These are phyloP conservation scores for Papilio demoleus DNA, from an alignment of 2,888 invertebrate genomes.

Conservation along the genomic window DNA sequence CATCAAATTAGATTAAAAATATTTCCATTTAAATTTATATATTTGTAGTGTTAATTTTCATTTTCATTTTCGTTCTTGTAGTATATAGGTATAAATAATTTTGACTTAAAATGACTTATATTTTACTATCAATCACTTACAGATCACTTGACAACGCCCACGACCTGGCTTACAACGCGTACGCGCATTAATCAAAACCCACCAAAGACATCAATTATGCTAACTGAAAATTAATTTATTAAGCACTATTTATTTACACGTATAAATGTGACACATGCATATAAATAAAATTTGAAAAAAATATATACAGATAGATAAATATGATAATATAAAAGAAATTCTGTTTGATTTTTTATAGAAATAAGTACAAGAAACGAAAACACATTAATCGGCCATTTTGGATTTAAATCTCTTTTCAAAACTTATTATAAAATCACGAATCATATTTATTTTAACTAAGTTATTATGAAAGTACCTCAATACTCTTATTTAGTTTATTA, in stretches of 20 bases:
- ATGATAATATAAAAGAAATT: conserved; percentile 6
- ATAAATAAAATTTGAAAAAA: conserved; percentile 31
- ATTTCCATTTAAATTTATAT: too few relatives aligned
- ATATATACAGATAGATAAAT: conserved; percentile 1
- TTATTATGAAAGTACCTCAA: conserved; percentile 62
- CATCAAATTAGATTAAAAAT: too few relatives aligned
- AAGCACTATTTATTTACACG: conserved; percentile 42
- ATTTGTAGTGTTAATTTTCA: too few relatives aligned
- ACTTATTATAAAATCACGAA: conserved; percentile 46
- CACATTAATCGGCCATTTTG: conserved; percentile 2
- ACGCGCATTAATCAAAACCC: conserved; percentile 72
- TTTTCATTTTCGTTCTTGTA: too few relatives aligned
- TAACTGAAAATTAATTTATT: conserved; percentile 43
- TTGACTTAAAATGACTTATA: too few relatives aligned
- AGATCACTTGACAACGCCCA: conserved; percentile 80
- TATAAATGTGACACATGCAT: conserved; percentile 43
- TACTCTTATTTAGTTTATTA: conserved; percentile 51
- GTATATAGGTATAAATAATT: too few relatives aligned
- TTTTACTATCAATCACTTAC: conserved; percentile 51
- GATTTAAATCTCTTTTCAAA: conserved; percentile 18
- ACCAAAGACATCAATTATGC: conserved; percentile 51
- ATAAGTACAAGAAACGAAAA: conserved; percentile 30
- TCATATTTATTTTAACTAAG: conserved; percentile 45
- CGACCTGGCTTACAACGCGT: conserved; percentile 85
- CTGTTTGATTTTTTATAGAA: conserved; percentile 19